Evolutionary conservation across 2,797 vertebrate genomes (phyloP), one percentile per base, ranked within the genome.

Genomic region (Eremophila alpestris): DNA sequence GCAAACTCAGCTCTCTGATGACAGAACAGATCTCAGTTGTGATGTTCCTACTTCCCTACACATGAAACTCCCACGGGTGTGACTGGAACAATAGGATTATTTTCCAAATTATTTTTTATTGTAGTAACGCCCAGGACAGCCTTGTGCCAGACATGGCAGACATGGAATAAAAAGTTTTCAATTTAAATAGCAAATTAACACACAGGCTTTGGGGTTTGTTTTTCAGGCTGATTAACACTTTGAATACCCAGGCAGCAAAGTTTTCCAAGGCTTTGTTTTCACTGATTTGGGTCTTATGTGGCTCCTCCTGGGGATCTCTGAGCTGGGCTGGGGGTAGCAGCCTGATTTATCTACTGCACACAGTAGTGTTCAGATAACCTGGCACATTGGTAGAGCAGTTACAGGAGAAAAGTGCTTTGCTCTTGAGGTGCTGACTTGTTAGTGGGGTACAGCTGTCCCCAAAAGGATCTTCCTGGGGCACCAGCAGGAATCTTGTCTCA

Each of bases 81-180:
- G 92, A 90, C 93, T 93, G 89, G 95, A 94, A 96, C 95, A 96
- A 96, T 94, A 79, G 89, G 84, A 91, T 94, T 89, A 91, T 86
- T 96, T 96, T 94, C 95, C 87, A 90, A 94, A 94, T 95, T 90
- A 89, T 89, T 93, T 94, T 93, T 93, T 95, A 94, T 92, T 95
- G 87, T 83, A 65, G 91, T 83, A 91, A 95, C 51, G 45, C 95
- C 94, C 89, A 91, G 91, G 63, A 86, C 52, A 78, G 87, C 79
- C 82, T 90, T 88, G 55, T 95, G 94, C 87, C 87, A 96, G 87
- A 85, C 89, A 48, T 89, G 93, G 87, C 87, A 96, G 74, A 83
- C 65, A 21, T 76, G 85, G 73, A 83, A 93, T 85, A 90, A 91
- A 95, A 94, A 92, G 65, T 41, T 87, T 89, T 92, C 87, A 89